These are phyloP conservation scores for Temnothorax curvispinosus DNA, from an alignment of 1,140 invertebrate genomes.

Conservation along the genomic window DNA sequence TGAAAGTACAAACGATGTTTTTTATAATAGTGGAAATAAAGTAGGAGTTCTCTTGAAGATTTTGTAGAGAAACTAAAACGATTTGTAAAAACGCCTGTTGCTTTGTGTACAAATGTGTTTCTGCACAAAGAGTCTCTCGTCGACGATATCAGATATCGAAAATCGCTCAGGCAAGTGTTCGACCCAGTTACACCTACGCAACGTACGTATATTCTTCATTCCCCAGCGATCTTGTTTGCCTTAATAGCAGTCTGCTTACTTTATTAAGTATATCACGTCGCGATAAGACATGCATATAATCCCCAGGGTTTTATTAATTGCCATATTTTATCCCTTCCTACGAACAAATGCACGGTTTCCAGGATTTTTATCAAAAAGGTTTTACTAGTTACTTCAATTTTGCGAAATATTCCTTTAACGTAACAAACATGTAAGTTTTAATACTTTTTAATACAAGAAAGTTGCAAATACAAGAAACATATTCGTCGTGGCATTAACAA, in stretches of 20 bases:
- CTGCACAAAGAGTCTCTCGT: constrained; percentile 21
- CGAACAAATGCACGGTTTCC: neutral
- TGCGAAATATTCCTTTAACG: neutral
- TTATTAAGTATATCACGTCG: neutral
- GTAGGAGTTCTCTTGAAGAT: neutral
- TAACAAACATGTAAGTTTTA: neutral
- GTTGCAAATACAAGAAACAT: neutral
- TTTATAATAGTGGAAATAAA: neutral
- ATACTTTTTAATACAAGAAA: neutral
- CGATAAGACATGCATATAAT: neutral
- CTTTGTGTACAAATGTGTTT: constrained; percentile 27
- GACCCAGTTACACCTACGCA: constrained; percentile 14
- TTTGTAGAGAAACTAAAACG: neutral
- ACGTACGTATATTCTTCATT: neutral
- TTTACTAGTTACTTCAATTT: neutral
- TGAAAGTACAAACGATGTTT: neutral
- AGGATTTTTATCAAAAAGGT: neutral
- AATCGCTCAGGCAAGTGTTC: constrained; percentile 8
- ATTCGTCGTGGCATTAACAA: neutral
- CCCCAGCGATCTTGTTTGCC: neutral
- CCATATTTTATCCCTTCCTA: neutral
- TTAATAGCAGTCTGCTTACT: neutral
- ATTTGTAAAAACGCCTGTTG: constrained; percentile 34
- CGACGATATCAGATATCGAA: constrained; percentile 35
- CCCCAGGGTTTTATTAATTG: neutral